These are phyloP conservation scores for Pempheris klunzingeri DNA, from an alignment of 2,797 vertebrate genomes.

Conservation along the genomic window DNA sequence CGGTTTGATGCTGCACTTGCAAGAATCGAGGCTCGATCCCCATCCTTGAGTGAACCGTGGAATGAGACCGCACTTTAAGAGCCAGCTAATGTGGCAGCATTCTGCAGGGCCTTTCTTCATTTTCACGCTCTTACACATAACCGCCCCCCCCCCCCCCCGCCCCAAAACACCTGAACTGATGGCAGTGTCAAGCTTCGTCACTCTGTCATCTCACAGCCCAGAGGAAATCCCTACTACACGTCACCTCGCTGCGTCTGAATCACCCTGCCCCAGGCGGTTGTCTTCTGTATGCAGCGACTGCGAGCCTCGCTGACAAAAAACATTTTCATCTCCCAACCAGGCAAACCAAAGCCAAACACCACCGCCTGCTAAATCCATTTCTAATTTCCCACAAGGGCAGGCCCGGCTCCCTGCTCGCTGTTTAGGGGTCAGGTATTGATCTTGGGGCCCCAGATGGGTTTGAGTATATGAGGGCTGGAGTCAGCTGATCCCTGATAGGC, in stretches of 20 bases:
- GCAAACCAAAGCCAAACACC: conserved; percentile 22
- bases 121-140: background rate
- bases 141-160: background rate
- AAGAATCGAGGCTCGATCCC: background rate
- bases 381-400: conserved; percentile 56
- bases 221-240: conserved; percentile 20
- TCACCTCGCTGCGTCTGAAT: conserved; percentile 39
- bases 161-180: conserved; percentile 9
- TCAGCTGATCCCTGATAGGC: conserved; percentile 15
- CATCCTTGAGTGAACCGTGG: background rate
- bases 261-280: background rate
- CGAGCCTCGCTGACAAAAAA: conserved; percentile 32
- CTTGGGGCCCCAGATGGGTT: conserved; percentile 23
- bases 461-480: background rate
- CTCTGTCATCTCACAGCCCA: background rate
- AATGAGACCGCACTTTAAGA: no score
- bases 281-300: background rate
- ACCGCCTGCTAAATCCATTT: conserved; percentile 35
- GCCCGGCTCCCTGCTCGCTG: conserved; percentile 1
- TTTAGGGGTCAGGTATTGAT: conserved; percentile 61
- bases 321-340: conserved; percentile 41
- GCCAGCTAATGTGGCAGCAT: no score
- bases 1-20: background rate
- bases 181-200: background rate
- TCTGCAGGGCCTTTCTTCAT: background rate